Evolutionary conservation across 2,113 vertebrate genomes (phyloP).

Genomic region (Rhegmatorhina hoffmannsi): DNA sequence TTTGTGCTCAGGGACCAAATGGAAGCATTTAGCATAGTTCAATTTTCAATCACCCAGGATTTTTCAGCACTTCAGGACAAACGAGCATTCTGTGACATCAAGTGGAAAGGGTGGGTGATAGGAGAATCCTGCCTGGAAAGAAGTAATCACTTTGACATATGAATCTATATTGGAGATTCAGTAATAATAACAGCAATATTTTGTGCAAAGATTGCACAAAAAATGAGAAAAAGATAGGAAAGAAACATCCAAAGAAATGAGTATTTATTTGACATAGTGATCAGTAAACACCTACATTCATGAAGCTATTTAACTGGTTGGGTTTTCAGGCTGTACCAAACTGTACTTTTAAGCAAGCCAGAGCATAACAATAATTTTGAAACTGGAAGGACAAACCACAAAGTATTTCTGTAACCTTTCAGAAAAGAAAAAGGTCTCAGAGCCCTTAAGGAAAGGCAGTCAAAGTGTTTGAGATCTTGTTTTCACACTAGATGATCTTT

Average conservation of each 20-base stretch:
- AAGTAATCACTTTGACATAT: not conserved
- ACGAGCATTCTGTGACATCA: rapidly evolving
- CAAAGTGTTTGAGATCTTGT: not conserved
- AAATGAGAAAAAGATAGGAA: not conserved
- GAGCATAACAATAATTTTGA: not conserved
- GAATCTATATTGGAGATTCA: not conserved
- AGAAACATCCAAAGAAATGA: not conserved
- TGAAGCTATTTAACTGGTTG: not conserved
- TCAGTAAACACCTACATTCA: not conserved
- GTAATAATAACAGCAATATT: not conserved
- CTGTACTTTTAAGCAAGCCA: not conserved
- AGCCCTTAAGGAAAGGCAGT: not conserved
- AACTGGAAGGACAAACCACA: not conserved
- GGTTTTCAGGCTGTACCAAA: not conserved
- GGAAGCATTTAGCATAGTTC: not conserved
- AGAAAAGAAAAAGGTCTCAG: not conserved
- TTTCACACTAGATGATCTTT: not conserved
- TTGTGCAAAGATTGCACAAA: not conserved
- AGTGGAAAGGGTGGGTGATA: not conserved
- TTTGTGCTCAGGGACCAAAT: not conserved
- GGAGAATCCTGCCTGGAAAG: not conserved
- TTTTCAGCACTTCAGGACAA: not conserved
- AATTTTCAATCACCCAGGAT: not conserved
- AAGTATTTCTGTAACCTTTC: not conserved
- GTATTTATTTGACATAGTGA: not conserved